Conservation (phyloP, 2,797 vertebrate species). For the Novumbra hubbsi region DNA sequence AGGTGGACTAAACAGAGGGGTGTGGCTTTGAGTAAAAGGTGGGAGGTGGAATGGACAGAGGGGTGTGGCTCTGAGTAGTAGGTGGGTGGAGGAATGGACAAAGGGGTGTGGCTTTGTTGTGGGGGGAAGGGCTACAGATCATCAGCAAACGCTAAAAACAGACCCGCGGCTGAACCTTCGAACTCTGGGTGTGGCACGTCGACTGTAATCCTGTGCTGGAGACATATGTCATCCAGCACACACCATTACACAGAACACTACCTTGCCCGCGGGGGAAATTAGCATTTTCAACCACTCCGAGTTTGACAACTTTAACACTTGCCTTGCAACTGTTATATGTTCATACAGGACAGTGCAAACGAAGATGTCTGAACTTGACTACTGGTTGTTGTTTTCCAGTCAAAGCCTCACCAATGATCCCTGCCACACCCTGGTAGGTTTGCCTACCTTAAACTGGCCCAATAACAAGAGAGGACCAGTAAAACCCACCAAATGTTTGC, state of each 20-base stretch:
- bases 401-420: not conserved
- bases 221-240: slow-evolving; percentile 62
- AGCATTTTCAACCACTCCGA: not conserved
- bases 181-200: slow-evolving; percentile 68
- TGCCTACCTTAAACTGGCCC: slow-evolving; percentile 47
- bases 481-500: slow-evolving; percentile 70
- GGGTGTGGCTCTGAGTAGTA: too few relatives aligned
- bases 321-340: not conserved
- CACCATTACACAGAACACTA: slow-evolving; percentile 50
- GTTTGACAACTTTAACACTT: not conserved
- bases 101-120: not conserved
- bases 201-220: slow-evolving; percentile 58
- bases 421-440: too few relatives aligned
- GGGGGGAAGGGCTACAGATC: slow-evolving; percentile 35
- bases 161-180: slow-evolving; percentile 59
- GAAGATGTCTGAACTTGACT: not conserved
- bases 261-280: slow-evolving; percentile 37
- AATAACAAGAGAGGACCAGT: slow-evolving; percentile 59
- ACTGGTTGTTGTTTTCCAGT: not conserved
- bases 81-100: too few relatives aligned
- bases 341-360: not conserved
- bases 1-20: too few relatives aligned
- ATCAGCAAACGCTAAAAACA: slow-evolving; percentile 48
- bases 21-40: too few relatives aligned
- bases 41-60: too few relatives aligned